Evolutionary conservation across 1,140 invertebrate genomes (phyloP), one percentile per base, ranked within the genome.

Genomic region (Leptopilina clavipes): DNA sequence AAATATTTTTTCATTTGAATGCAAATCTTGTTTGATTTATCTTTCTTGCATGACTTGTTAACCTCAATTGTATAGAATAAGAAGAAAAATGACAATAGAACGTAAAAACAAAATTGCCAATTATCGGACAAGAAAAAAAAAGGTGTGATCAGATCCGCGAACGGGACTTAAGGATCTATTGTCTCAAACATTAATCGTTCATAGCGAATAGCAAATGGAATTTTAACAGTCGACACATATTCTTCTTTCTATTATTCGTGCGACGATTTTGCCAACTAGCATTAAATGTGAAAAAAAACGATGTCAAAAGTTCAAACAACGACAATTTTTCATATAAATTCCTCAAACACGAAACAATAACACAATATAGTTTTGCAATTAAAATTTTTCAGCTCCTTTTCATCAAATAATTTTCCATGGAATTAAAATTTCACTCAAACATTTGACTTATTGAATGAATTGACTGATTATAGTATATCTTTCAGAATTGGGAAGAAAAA

Each of bases 141-240:
- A 65, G 22, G 59, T 31, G 59, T 19, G 25, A 65, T 59, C 19
- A 19, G 56, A 59, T 59, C 9, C 56, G 56, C 56, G 25, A 65
- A 65, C 59, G 59, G 59, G 54, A 31, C 14, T 31, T 65, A 31
- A 31, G 25, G 25, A 5, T 31, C 25, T 31, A 65, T 65, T 65
- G 59, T 65, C 31, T 65, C 22, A 31, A n/a, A 37, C 59, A 31
- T 65, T 65, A 65, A 65, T 65, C 25, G 59, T 31, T 65, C 59
- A 65, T 65, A n/a, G 25, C 59, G 59, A 65, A 65, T 65, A 65
- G 12, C n/a, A 65, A 65, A 65, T 65, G 22, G 14, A 65, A 31
- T 31, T 65, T 37, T 65, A 31, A 65, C 3, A 65, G 56, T 12
- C 59, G 25, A 14, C 59, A 31, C 59, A n/a, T 8, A 37, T 37